Percentiles rank a stretch among this genome's conserved stretches.
Conservation (phyloP, 2,888 invertebrate species). For the Zelleria hepariella region DNA sequence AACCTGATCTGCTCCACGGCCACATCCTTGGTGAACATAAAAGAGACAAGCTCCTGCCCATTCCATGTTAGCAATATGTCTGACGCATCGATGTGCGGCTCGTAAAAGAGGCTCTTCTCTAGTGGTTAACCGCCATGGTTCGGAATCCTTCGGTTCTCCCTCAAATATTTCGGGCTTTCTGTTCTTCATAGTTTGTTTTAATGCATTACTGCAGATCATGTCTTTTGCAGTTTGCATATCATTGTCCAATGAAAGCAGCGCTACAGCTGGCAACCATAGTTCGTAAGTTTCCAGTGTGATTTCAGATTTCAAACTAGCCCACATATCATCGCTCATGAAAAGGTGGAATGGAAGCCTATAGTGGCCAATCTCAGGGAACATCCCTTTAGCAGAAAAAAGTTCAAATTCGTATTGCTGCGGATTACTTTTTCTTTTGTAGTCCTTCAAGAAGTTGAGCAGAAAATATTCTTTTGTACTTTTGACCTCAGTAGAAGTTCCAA, state of each 20-base stretch:
- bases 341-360: constrained; percentile 62
- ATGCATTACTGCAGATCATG: constrained; percentile 67
- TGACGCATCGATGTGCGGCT: constrained; percentile 60
- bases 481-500: constrained; percentile 32
- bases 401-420: constrained; percentile 67
- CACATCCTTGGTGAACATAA: constrained; percentile 62
- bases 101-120: constrained; percentile 57
- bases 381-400: constrained; percentile 60
- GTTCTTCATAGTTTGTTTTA: constrained; percentile 67
- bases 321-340: constrained; percentile 63
- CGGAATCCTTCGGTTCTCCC: constrained; percentile 36
- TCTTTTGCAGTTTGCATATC: constrained; percentile 61
- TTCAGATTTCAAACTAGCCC: constrained; percentile 65
- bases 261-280: constrained; percentile 56
- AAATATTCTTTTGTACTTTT: constrained; percentile 52
- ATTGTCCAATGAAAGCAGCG: constrained; percentile 49
- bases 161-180: constrained; percentile 40
- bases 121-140: constrained; percentile 54
- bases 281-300: constrained; percentile 65
- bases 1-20: constrained; percentile 67
- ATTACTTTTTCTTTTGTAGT: constrained; percentile 48
- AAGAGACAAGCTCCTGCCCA: constrained; percentile 69
- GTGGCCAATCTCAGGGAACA: constrained; percentile 65
- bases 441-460: constrained; percentile 55
- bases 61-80: constrained; percentile 65